Base-by-base conservation (phyloP, 2,113 vertebrate species). In the rat (Rattus norvegicus) region DNA sequence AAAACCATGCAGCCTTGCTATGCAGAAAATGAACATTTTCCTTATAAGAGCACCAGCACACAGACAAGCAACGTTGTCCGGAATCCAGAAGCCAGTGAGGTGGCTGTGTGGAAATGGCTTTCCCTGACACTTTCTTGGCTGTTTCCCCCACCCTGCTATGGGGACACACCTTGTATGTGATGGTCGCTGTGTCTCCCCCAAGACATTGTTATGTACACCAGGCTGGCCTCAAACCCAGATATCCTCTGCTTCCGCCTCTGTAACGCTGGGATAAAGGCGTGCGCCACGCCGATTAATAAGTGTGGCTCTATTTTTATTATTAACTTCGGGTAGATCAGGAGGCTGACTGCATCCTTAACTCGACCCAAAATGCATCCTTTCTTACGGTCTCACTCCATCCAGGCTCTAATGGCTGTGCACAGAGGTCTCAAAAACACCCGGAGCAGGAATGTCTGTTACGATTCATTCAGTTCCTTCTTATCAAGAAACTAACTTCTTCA, bases 41-140 rank as follows among this genome's bases (percentile, higher is more conserved):
- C 56, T 88, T 49, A 26, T 24, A 30, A 20, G 12, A 86, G 81
- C 16, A 24, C 16, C 19, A n/a, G 52, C 36, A 54, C 6, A 36
- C 0, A n/a, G 24, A 69, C 19, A 72, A 63, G 22, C 0, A 0
- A 26, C 1, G 10, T 2, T 13, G 12, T 16, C 19, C 36, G 67
- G 11, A 16, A 39, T 76, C 0, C 4, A 67, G 65, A 72, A 70
- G 61, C 43, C 61, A 67, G 61, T 1, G 69, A 0, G 0, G 0
- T 20, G 33, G 56, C 13, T n/a, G 10, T 9, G 16, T 47, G 5
- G 17, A 79, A 72, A 70, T 59, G 88, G 11, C 43, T 28, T n/a
- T 73, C 16, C n/a, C 20, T 28, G 33, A 9, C 7, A 13, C 1
- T n/a, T 43, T 24, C 54, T 39, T 28, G 33, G 30, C 47, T 24